Base-by-base conservation (phyloP, 2,888 invertebrate species). In the Cryptus viduatorius region DNA sequence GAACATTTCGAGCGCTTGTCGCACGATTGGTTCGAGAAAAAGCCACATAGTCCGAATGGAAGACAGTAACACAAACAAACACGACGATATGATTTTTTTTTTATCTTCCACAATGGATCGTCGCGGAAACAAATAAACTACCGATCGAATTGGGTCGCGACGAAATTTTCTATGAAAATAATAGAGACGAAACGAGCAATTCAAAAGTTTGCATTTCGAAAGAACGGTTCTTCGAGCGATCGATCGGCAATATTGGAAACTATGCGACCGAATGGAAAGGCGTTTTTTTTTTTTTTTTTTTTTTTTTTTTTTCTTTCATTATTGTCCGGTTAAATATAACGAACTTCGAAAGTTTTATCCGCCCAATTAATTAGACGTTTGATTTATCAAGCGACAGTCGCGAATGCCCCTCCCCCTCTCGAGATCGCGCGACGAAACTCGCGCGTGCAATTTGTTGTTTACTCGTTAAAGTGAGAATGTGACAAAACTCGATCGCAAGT, bases 1-100 rank as follows among this genome's bases (percentile, higher is more conserved):
- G 37, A 71, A 79, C 86, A 88, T 89, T 87, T 59, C 31, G 65
- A 73, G 56, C 56, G 56, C 73, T 64, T 50, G 53, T 67, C 73
- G 46, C 37, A 79, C 44, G 67, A 73, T 56, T 50, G 72, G 61
- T 29, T 48, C 37, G 61, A 68, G 31, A 67, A 42, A 46, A 44
- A n/a, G 59, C 48, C 46, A 37, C 4, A 16, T 10, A 31, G 19
- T 69, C 61, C 46, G 37, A 69, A 44, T 78, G 19, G 16, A 69
- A 61, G 48, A 78, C 5, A 19, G 5, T 24, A 56, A 56, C 50
- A n/a, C 16, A 29, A 16, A 24, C 19, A 71, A 71, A 71, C 37
- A 71, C 19, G 31, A 42, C 24, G 53, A 37, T 12, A 48, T 16
- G 31, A 56, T 16, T 16, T 71, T 71, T 71, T 37, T 50, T 12